Evolutionary conservation across 2,888 invertebrate species (phyloP), one percentile per base, ranked within the genome.

Genomic region (Lithodes maja): DNA sequence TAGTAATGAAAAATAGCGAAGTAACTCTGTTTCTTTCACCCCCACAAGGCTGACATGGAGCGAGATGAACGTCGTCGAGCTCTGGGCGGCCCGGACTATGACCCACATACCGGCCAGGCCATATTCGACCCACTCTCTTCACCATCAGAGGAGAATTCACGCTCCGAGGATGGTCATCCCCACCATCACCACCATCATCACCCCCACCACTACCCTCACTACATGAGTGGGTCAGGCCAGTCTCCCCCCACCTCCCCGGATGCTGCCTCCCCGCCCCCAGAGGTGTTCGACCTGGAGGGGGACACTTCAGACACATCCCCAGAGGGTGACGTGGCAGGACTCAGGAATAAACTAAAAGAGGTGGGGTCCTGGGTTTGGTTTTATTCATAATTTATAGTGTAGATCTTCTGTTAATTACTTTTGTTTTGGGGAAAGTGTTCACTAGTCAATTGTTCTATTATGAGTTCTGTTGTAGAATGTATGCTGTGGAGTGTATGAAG

Each of bases 341-440:
- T 88, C 9, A 90, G 83, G 79, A 69, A 83, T 61, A 90, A 85
- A 49, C 80, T 91, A 68, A 90, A 91, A 53, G 90, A 90, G 83
- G 88, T 86, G 3, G 7, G 81, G 80, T 9, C 9, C 52, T n/a
- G 15, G 80, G 54, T 80, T 61, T n/a, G n/a, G n/a, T n/a, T n/a
- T n/a, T n/a, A n/a, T n/a, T n/a, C n/a, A n/a, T n/a, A n/a, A n/a
- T n/a, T n/a, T n/a, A n/a, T n/a, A n/a, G n/a, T n/a, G n/a, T n/a
- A n/a, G n/a, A n/a, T n/a, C n/a, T n/a, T n/a, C n/a, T n/a, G n/a
- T n/a, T n/a, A n/a, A n/a, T n/a, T n/a, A n/a, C n/a, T n/a, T n/a
- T n/a, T n/a, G n/a, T n/a, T n/a, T n/a, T n/a, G n/a, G n/a, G n/a
- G n/a, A n/a, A n/a, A n/a, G n/a, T n/a, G n/a, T n/a, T n/a, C n/a